phyloP scores from a whole-genome alignment of 2,888 invertebrate species.

The Drosophila siamana region DNA sequence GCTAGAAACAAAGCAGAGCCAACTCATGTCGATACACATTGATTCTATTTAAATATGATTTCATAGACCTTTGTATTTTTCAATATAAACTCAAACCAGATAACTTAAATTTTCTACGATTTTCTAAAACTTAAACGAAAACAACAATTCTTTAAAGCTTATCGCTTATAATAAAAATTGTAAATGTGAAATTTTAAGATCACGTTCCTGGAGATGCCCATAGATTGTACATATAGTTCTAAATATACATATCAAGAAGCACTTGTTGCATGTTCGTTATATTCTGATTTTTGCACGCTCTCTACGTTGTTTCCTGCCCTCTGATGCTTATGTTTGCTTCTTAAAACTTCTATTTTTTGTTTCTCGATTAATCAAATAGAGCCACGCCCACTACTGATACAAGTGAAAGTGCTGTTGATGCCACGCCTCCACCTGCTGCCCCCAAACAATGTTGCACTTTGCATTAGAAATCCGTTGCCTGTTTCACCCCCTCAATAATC shows the following conservation, averaged over 20 bases:
- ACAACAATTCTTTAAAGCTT: no score
- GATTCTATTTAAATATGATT: no score
- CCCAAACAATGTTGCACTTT: slow-evolving; percentile 73
- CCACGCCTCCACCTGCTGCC: slow-evolving; percentile 41
- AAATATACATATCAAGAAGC: slow-evolving; percentile 1
- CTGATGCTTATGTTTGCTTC: slow-evolving; percentile 15
- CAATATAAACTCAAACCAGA: no score
- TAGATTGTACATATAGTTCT: no score
- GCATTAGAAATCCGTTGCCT: slow-evolving; percentile 42
- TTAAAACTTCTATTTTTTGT: slow-evolving; percentile 21
- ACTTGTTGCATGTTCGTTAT: slow-evolving; percentile 3
- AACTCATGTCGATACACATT: no score
- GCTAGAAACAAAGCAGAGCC: no score
- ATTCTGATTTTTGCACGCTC: slow-evolving; percentile 6
- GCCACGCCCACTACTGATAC: slow-evolving; percentile 52
- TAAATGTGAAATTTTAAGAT: no score
- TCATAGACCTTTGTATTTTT: no score
- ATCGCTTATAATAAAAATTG: no score
- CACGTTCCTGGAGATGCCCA: no score
- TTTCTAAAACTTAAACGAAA: no score
- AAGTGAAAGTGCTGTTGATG: slow-evolving; percentile 28
- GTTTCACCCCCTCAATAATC: not conserved
- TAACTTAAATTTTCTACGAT: no score
- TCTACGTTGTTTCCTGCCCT: slow-evolving; percentile 4
- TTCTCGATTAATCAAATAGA: slow-evolving; percentile 47